Percentiles rank a stretch among this genome's conserved stretches.
Evolutionary conservation across 2,797 vertebrate genomes (phyloP).

Genomic region (Acestrorhynchus altus): DNA sequence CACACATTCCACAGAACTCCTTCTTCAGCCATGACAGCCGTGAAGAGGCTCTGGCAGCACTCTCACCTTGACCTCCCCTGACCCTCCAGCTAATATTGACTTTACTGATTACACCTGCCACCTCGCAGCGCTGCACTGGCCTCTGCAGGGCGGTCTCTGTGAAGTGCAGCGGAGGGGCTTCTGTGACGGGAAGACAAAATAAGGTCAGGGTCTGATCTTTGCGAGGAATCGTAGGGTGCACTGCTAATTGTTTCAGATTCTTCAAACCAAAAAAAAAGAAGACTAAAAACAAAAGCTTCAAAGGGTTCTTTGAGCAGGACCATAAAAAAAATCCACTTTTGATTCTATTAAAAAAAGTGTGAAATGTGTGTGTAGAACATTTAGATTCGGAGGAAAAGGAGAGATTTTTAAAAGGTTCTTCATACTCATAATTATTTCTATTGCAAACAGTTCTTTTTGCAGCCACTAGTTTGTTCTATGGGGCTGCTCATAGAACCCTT

Average conservation of each 20-base stretch:
- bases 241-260: conserved; percentile 21
- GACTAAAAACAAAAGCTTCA: not conserved
- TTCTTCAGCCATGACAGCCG: conserved; percentile 36
- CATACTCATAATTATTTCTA: no score
- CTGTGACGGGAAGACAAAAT: conserved; percentile 29
- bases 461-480: no score
- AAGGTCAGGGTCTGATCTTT: conserved; percentile 26
- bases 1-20: not conserved
- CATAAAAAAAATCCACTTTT: no score
- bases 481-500: no score
- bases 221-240: not conserved
- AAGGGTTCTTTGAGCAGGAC: not conserved
- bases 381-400: no score
- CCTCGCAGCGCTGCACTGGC: not conserved
- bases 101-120: conserved; percentile 37
- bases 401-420: no score
- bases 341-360: no score
- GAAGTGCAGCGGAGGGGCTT: conserved; percentile 9
- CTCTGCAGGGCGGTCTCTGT: conserved; percentile 19
- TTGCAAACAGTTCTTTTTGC: no score
- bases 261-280: not conserved
- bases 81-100: conserved; percentile 15
- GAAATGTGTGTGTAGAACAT: no score
- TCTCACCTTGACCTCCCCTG: conserved; percentile 25
- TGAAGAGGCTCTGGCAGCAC: conserved; percentile 29